A percentile compares a stretch with the other conserved stretches of the same genome.
phyloP scores from a whole-genome alignment of 2,797 vertebrate genomes.

The Alouatta caraya region DNA sequence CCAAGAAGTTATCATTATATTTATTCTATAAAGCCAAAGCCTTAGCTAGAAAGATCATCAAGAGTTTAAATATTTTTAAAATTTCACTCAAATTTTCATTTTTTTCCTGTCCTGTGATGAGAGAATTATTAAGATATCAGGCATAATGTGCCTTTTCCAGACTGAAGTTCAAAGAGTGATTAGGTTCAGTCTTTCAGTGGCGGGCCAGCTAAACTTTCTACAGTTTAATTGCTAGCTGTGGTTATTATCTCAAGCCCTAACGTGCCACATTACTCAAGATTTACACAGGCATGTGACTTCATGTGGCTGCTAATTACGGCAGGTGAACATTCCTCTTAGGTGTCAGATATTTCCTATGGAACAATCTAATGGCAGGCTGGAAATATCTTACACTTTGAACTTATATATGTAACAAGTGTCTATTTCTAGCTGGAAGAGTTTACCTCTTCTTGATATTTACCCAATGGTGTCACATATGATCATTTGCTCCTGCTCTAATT shows the following conservation, averaged over 20 bases:
- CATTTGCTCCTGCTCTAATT: not conserved
- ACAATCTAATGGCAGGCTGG: not conserved
- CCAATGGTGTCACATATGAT: not conserved
- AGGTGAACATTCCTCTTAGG: not conserved
- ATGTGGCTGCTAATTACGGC: not conserved
- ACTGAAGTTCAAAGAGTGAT: not conserved
- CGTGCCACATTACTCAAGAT: not conserved
- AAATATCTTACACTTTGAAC: not conserved
- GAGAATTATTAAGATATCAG: not conserved
- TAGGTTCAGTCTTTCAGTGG: not conserved
- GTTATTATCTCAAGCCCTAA: not conserved
- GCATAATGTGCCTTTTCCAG: not conserved
- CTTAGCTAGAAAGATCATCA: conserved; percentile 1
- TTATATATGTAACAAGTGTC: not conserved
- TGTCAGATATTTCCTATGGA: not conserved
- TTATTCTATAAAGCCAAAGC: not conserved
- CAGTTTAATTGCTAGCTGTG: not conserved
- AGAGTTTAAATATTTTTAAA: not conserved
- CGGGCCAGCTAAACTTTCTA: not conserved
- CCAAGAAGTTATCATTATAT: not conserved
- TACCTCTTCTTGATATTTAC: not conserved
- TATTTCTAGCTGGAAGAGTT: not conserved
- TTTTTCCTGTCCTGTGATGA: not conserved
- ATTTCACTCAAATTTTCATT: not conserved
- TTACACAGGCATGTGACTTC: not conserved